Evolutionary conservation across 1,140 invertebrate genomes (phyloP).

Genomic region (Cyclina sinensis): DNA sequence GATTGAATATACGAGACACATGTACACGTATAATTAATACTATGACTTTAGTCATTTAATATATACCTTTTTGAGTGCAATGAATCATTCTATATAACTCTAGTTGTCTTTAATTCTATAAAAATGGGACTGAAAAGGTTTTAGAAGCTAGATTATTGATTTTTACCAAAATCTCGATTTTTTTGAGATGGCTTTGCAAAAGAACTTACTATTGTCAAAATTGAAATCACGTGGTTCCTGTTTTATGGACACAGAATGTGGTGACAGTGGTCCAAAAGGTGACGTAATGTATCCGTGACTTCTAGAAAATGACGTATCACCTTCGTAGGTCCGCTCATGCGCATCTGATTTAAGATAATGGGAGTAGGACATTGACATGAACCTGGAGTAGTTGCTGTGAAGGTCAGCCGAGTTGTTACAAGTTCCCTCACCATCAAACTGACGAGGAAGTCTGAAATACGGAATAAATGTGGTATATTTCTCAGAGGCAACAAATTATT

Average conservation of each 20-base stretch:
- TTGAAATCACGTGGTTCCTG: constrained; percentile 64
- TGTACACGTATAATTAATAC: too few relatives aligned
- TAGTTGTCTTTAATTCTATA: too few relatives aligned
- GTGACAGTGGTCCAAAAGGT: constrained; percentile 52
- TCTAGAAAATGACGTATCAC: constrained; percentile 16
- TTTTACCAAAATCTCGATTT: too few relatives aligned
- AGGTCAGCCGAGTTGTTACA: constrained; percentile 31
- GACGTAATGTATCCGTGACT: constrained; percentile 61
- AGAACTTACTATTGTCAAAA: constrained; percentile 52
- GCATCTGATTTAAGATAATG: constrained; percentile 58
- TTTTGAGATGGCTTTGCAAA: too few relatives aligned
- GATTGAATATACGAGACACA: too few relatives aligned
- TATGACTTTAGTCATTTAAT: too few relatives aligned
- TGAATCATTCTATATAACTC: too few relatives aligned
- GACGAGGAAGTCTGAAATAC: constrained; percentile 4
- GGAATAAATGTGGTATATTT: too few relatives aligned
- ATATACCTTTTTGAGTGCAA: too few relatives aligned
- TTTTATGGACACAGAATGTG: constrained; percentile 53
- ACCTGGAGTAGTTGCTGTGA: constrained; percentile 46
- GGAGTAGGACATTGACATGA: constrained; percentile 64
- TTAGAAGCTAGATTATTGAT: too few relatives aligned
- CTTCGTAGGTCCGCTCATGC: constrained; percentile 57
- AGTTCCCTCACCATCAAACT: neutral
- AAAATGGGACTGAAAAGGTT: too few relatives aligned
- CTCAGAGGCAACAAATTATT: too few relatives aligned